A percentile compares a stretch with the other conserved stretches of the same genome.
Conservation (phyloP, 2,113 vertebrate species). For the Cricetomys ansorgei region DNA sequence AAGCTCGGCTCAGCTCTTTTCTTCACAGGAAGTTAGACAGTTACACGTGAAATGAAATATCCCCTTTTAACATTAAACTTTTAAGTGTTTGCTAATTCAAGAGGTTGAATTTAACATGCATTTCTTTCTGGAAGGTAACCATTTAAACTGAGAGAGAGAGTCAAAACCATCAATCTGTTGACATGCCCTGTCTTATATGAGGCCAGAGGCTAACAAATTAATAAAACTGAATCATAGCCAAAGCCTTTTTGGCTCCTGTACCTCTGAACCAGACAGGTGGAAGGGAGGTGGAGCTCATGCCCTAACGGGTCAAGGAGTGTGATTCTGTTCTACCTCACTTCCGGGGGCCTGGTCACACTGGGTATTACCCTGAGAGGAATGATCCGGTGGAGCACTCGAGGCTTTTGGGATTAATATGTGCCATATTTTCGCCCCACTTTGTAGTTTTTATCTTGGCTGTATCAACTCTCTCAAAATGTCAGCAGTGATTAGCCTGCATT, state of each 20-base stretch:
- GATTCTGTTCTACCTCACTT: accelerated
- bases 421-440: conserved; percentile 30
- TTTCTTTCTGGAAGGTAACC: conserved; percentile 14
- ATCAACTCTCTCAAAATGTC: conserved; percentile 78
- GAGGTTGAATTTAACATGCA: conserved; percentile 24
- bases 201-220: conserved; percentile 10
- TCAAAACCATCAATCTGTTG: neutral
- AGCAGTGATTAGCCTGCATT: conserved; percentile 73
- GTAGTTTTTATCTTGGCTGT: conserved; percentile 59
- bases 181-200: neutral
- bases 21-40: neutral
- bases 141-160: neutral
- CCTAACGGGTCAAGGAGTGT: neutral
- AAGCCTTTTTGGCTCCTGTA: neutral
- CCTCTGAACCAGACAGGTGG: neutral
- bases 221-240: conserved; percentile 39
- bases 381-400: neutral
- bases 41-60: neutral
- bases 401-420: conserved; percentile 10
- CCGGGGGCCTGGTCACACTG: accelerated
- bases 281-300: neutral
- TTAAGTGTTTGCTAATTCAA: neutral
- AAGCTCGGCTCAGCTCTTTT: conserved; percentile 17
- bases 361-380: conserved; percentile 39
- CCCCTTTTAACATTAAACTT: conserved; percentile 27